A percentile compares a stretch with the other conserved stretches of the same genome.
Conservation (phyloP, 2,113 vertebrate species). For the Pseudois nayaur region DNA sequence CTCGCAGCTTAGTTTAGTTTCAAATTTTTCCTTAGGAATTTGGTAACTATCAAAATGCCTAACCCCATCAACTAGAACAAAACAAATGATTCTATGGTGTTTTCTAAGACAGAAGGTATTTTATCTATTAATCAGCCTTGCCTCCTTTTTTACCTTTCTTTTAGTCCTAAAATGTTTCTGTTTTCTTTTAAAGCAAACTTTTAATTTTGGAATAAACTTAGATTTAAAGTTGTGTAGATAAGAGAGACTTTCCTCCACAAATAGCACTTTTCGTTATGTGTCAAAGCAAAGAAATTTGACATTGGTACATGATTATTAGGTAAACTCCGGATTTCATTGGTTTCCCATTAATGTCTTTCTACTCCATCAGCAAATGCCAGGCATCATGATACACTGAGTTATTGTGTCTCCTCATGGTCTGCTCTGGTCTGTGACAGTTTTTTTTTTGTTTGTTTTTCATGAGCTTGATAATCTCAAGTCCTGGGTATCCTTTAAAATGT, state of each 20-base stretch:
- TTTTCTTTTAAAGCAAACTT: background rate
- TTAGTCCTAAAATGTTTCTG: background rate
- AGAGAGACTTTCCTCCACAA: background rate
- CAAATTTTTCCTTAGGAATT: background rate
- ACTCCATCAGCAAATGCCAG: background rate
- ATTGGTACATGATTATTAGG: background rate
- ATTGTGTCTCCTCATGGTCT: background rate
- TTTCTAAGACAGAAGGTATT: background rate
- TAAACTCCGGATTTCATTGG: background rate
- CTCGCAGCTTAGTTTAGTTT: background rate
- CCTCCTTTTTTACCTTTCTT: background rate
- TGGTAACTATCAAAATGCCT: background rate
- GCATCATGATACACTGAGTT: background rate
- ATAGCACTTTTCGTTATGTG: accelerated
- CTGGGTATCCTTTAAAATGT: background rate
- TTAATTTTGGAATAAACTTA: background rate
- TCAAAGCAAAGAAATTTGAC: background rate
- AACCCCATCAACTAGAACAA: background rate
- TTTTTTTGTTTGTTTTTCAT: background rate
- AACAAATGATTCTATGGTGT: background rate
- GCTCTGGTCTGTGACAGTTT: background rate
- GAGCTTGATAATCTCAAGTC: background rate
- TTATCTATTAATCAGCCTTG: background rate
- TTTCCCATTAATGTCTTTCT: background rate
- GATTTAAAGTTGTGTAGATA: background rate